Evolutionary conservation across 2,888 invertebrate species (phyloP).

Genomic region (Zonitis immaculata): DNA sequence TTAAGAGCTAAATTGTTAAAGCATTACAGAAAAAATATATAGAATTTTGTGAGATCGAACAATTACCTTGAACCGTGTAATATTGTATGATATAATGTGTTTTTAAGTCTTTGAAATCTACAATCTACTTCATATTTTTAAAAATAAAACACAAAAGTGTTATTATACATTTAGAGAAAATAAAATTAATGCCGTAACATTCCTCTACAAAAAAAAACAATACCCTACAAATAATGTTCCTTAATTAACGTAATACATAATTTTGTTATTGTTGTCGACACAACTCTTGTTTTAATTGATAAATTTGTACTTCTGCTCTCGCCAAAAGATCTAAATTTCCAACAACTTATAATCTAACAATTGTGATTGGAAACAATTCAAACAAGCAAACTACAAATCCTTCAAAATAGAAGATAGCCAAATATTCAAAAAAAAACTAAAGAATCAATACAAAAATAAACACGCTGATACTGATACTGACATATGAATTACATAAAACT

Average conservation of each 20-base stretch:
- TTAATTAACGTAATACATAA: neutral
- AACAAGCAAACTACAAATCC: conserved; percentile 8
- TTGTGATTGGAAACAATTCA: conserved; percentile 1
- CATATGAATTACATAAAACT: neutral
- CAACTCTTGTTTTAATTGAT: conserved; percentile 16
- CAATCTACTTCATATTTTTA: neutral
- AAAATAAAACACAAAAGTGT: neutral
- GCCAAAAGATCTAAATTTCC: conserved; percentile 40
- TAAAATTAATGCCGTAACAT: conserved; percentile 4
- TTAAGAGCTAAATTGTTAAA: neutral
- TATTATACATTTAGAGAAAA: neutral
- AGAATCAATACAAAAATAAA: neutral
- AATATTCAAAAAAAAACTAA: neutral
- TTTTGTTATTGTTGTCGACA: conserved; percentile 4
- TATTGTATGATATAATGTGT: neutral
- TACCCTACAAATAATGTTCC: neutral
- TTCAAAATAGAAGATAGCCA: neutral
- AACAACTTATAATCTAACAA: conserved; percentile 3
- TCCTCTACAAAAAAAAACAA: conserved; percentile 1
- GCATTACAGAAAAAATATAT: conserved; percentile 2
- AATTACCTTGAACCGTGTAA: conserved; percentile 17
- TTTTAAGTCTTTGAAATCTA: neutral
- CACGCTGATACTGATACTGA: too few relatives aligned
- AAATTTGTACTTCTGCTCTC: conserved; percentile 48
- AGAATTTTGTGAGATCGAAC: conserved; percentile 23